A percentile compares a stretch with the other conserved stretches of the same genome.
phyloP scores from a whole-genome alignment of 2,113 vertebrate species.

The Crotophaga sulcirostris region DNA sequence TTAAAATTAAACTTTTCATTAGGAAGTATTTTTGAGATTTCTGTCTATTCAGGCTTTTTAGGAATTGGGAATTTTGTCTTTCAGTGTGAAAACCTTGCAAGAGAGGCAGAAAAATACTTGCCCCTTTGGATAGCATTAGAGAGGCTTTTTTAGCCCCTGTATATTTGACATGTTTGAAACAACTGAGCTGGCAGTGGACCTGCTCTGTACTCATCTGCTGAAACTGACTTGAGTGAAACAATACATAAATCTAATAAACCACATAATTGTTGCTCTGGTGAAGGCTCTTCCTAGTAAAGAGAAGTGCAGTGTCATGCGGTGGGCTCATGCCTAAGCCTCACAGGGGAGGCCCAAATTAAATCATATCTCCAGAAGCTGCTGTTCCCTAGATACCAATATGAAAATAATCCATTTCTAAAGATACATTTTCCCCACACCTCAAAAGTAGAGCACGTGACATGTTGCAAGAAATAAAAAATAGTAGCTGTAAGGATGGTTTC shows the following conservation, averaged over 20 bases:
- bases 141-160: not conserved
- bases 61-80: not conserved
- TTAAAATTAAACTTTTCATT: not conserved
- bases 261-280: rapidly evolving
- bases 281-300: not conserved
- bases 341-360: constrained; percentile 20
- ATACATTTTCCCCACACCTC: constrained; percentile 10
- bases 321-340: not conserved
- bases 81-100: not conserved
- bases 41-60: not conserved
- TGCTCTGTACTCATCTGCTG: not conserved
- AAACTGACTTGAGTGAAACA: not conserved
- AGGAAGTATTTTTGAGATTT: not conserved
- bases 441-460: constrained; percentile 50
- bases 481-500: constrained; percentile 38
- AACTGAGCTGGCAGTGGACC: not conserved
- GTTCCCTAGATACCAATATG: constrained; percentile 41
- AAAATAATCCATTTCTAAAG: constrained; percentile 60
- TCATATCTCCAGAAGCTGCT: not conserved
- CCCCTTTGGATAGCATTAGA: rapidly evolving
- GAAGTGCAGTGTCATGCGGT: not conserved
- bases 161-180: not conserved
- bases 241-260: not conserved
- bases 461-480: constrained; percentile 29
- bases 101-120: not conserved